Evolutionary conservation across 2,113 vertebrate species (phyloP).

Genomic region (Ictalurus punctatus): DNA sequence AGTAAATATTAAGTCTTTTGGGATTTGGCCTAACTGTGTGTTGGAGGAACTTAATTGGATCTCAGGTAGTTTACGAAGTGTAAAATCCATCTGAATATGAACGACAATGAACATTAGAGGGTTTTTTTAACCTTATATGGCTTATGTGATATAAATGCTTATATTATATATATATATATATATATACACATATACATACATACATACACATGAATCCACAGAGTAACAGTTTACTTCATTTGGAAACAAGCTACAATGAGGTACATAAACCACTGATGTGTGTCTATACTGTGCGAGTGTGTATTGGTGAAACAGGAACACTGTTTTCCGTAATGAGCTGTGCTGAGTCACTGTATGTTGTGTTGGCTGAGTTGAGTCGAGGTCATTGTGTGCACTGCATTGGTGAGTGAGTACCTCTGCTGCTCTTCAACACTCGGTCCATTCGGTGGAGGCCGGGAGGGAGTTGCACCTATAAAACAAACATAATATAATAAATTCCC

Average conservation of each 20-base stretch:
- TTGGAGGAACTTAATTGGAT: neutral
- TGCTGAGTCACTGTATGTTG: neutral
- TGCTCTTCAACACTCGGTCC: conserved; percentile 82
- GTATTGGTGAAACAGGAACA: neutral
- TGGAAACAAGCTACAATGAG: neutral
- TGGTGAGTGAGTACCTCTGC: conserved; percentile 72
- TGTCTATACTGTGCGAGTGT: neutral
- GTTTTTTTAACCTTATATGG: neutral
- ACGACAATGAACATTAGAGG: neutral
- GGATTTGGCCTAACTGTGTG: neutral
- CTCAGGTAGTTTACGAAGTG: neutral
- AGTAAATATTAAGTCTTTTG: neutral
- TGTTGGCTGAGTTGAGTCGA: neutral
- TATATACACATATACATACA: neutral
- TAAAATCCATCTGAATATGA: neutral
- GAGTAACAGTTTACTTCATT: neutral
- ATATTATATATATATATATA: neutral
- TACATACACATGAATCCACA: neutral
- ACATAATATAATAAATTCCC: neutral
- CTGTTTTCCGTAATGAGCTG: neutral
- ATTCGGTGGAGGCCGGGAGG: conserved; percentile 73
- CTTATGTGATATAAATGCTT: neutral
- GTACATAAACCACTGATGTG: neutral
- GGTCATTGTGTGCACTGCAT: neutral
- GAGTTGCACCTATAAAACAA: conserved; percentile 32